Conservation (phyloP, 2,888 invertebrate genomes). For the Tipula unca region DNA sequence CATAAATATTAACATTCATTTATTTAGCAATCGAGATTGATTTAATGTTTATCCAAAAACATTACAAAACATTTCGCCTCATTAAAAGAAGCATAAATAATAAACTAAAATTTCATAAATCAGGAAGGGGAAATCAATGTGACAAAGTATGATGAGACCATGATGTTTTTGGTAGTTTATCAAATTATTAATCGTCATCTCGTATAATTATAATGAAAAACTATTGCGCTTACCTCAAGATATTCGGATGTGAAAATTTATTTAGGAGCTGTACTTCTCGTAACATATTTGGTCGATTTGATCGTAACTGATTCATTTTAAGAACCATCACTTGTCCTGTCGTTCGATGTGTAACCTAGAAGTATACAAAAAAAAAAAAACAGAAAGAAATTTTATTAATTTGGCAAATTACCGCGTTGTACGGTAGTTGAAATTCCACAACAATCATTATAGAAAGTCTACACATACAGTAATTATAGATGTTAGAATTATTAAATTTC, state of each 20-base stretch:
- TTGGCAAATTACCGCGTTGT: not conserved
- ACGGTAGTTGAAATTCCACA: not conserved
- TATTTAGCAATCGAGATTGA: not conserved
- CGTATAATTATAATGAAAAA: no score
- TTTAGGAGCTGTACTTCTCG: slow-evolving; percentile 97
- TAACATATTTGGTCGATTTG: slow-evolving; percentile 92
- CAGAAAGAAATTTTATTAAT: not conserved
- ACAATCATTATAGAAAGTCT: not conserved
- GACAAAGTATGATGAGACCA: not conserved
- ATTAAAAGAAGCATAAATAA: not conserved
- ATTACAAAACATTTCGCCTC: not conserved
- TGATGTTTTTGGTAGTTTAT: not conserved
- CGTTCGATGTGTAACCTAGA: slow-evolving; percentile 85
- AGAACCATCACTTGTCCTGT: slow-evolving; percentile 94
- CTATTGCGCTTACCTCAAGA: slow-evolving; percentile 60
- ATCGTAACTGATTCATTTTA: slow-evolving; percentile 90
- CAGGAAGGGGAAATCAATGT: not conserved
- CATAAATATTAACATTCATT: not conserved
- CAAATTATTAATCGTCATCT: not conserved
- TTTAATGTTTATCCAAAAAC: not conserved
- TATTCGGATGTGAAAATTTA: slow-evolving; percentile 87
- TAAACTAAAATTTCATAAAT: not conserved
- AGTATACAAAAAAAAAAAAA: slow-evolving; percentile 30
- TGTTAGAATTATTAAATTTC: not conserved
- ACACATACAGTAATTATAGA: not conserved